Evolutionary conservation across 2,888 invertebrate species (phyloP).

Genomic region (Heliconius ethilla): DNA sequence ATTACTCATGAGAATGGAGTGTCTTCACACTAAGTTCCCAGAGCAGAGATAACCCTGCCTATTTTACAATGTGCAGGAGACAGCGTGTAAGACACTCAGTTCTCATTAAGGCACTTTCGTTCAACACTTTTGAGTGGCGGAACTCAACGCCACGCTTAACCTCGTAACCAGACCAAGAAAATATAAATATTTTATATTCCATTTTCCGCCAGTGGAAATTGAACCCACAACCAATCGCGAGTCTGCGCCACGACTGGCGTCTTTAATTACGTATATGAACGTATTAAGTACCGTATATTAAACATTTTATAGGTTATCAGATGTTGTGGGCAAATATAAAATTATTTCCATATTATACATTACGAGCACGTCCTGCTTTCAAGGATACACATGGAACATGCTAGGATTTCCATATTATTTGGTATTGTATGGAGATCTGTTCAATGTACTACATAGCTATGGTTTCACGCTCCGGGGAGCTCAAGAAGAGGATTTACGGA

Average conservation of each 20-base stretch:
- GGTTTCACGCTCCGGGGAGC: slow-evolving; percentile 18
- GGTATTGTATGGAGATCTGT: slow-evolving; percentile 16
- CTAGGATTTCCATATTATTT: slow-evolving; percentile 23
- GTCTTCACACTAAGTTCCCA: neutral
- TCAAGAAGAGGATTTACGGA: slow-evolving; percentile 23
- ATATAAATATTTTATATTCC: no score
- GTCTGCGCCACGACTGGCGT: no score
- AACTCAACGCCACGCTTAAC: no score
- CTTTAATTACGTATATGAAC: no score
- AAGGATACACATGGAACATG: slow-evolving; percentile 8
- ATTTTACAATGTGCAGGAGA: neutral
- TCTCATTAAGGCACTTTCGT: no score
- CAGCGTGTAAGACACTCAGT: neutral
- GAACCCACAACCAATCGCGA: no score
- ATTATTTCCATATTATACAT: neutral
- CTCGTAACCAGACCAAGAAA: no score
- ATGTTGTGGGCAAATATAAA: neutral
- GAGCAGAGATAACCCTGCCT: neutral
- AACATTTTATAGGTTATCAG: neutral
- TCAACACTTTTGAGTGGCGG: no score
- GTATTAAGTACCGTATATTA: neutral
- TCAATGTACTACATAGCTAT: slow-evolving; percentile 23
- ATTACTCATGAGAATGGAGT: neutral
- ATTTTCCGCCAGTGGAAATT: no score
- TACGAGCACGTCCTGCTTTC: slow-evolving; percentile 12